These are phyloP conservation scores for Gastracanthus pulcherrimus DNA, from an alignment of 2,888 invertebrate genomes.

Conservation along the genomic window DNA sequence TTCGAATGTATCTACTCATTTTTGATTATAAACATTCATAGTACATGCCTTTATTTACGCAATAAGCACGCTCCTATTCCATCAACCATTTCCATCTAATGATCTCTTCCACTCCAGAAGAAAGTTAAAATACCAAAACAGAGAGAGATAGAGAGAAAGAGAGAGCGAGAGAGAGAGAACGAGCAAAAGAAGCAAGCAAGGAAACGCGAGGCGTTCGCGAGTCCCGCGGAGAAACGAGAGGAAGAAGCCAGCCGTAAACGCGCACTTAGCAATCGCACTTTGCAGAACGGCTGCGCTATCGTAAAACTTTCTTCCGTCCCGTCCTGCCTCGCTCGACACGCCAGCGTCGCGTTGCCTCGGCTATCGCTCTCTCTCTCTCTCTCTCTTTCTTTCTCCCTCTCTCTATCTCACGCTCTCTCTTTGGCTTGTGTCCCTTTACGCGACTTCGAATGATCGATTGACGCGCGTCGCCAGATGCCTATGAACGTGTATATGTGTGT, in stretches of 20 bases:
- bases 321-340: not conserved
- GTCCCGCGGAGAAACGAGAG: not conserved
- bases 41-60: no score
- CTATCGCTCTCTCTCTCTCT: no score
- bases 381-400: no score
- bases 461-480: no score
- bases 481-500: not conserved
- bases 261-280: constrained; percentile 51
- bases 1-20: no score
- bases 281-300: constrained; percentile 38
- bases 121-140: constrained; percentile 10
- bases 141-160: not conserved
- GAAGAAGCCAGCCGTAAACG: constrained; percentile 8
- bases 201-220: no score
- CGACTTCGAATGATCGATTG: constrained; percentile 35
- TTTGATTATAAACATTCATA: no score
- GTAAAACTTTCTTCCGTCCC: constrained; percentile 22
- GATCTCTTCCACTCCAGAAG: not conserved
- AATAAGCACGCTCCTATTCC: no score
- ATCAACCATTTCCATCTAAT: not conserved
- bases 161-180: not conserved
- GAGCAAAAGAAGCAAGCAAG: not conserved
- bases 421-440: no score
- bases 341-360: no score
- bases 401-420: no score